A percentile compares a stretch with the other conserved stretches of the same genome.
Conservation (phyloP, 1,140 invertebrate species). For the Meteorus sp. region DNA sequence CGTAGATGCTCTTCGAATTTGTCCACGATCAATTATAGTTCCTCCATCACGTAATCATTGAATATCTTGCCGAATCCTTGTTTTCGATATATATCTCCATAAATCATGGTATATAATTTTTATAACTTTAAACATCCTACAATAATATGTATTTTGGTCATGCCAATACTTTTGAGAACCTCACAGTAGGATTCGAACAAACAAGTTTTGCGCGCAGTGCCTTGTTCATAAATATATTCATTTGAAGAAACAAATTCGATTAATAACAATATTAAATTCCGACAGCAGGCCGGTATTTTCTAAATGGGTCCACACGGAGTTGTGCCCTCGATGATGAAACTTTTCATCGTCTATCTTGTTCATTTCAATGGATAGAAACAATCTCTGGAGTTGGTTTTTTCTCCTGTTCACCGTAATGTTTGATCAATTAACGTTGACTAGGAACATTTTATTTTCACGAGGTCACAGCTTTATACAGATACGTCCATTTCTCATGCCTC, state of each 20-base stretch:
- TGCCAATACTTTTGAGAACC: conserved; percentile 21
- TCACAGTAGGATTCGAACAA: conserved; percentile 25
- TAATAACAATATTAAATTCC: conserved; percentile 36
- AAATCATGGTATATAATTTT: not conserved
- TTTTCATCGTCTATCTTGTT: not conserved
- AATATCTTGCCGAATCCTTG: not conserved
- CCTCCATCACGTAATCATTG: not conserved
- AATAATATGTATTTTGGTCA: not conserved
- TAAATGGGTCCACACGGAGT: conserved; percentile 42
- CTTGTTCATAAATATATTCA: conserved; percentile 52
- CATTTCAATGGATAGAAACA: conserved; percentile 1
- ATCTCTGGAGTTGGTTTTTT: not conserved
- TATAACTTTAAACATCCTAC: not conserved
- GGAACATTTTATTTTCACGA: conserved; percentile 19
- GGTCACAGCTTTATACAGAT: conserved; percentile 39
- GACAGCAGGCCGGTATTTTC: conserved; percentile 39
- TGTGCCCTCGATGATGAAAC: conserved; percentile 31
- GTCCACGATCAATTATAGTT: too few relatives aligned
- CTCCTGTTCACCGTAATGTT: too few relatives aligned
- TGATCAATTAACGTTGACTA: not conserved
- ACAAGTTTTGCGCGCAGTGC: conserved; percentile 45
- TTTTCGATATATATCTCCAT: not conserved
- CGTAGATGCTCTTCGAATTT: too few relatives aligned
- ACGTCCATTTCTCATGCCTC: conserved; percentile 37
- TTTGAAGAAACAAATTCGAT: conserved; percentile 36